Evolutionary conservation across 2,797 vertebrate species (phyloP), one percentile per base, ranked within the genome.

Genomic region (Eutrigla gurnardus): DNA sequence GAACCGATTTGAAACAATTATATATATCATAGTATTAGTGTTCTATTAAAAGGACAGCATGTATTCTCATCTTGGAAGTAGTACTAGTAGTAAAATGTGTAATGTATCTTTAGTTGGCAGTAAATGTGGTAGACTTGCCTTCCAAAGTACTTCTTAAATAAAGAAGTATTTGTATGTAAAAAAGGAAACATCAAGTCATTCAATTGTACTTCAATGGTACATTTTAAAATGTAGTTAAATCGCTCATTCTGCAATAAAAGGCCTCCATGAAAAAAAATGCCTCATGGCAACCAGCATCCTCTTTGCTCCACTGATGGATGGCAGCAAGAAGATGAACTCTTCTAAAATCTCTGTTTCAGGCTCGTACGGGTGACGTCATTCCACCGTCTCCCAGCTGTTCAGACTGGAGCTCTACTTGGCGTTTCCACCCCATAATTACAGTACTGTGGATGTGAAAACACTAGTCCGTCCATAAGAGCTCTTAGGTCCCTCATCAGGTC

Each of bases 391-490:
- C 80, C 47, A 62, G 49, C 73, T 54, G 40, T 36, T 81, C 57
- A 71, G 75, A 70, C 73, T 78, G 47, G 17, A 62, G 54, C 17
- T 74, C 55, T 39, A 58, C 35, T 68, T 79, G 61, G 49, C 68
- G 65, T 76, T 83, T 78, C 61, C 63, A 86, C 73, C 35, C 14
- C 63, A 54, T 88, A 81, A 90, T 88, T 74, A 86, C 70, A 81
- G 76, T 64, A 54, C 47, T 71, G 76, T 59, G 70, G 49, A 83
- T 58, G 71, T 82, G 64, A 82, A 89, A 81, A 82, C 58, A 81
- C 67, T 45, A 69, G 70, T 77, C 68, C 62, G 61, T 58, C 65
- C 45, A 12, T 17, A 63, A 40, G 52, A 37, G 73, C 66, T 54
- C 63, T 77, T 64, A 60, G 61, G 73, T 49, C 58, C 61, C 46